Base-by-base conservation (phyloP, 2,113 vertebrate genomes). In the Monopterus albus region DNA sequence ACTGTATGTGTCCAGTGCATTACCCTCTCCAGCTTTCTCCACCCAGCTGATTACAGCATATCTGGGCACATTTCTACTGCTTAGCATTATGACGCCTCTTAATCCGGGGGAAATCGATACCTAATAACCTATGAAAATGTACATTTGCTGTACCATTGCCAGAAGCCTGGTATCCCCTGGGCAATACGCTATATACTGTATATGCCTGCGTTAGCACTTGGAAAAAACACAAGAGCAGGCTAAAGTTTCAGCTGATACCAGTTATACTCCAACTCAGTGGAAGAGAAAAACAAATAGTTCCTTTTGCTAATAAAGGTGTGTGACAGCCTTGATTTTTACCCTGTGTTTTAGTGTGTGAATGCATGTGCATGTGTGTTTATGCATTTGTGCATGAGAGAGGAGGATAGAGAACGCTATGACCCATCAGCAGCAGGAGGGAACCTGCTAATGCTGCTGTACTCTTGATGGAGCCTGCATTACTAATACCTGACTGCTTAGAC, bases 111-210 rank as follows among this genome's bases (percentile, higher is more conserved):
- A 70, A 89, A 87, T 89, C 82, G 66, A 89, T 89, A 62, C 25
- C 58, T 83, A 85, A 85, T 87, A 86, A 86, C 76, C 58, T 77
- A 80, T 73, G 78, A 79, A 90, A 89, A 87, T 84, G 75, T 89
- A 79, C 81, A 82, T 86, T 72, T 79, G 69, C 72, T 75, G 81
- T 79, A 69, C 71, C 68, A 50, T 40, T 40, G 59, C 79, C 79
- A 57, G 71, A 75, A 51, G 50, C 62, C 53, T 56, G 33, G n/a
- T 33, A 2, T 43, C 79, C 72, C 79, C 52, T 14, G 75, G 46
- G 82, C 18, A 13, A 64, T 18, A 13, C 6, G 33, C 39, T 80
- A 73, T 83, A 87, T 82, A n/a, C n/a, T n/a, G n/a, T n/a, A 86
- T 81, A 81, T 45, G 63, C 9, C 77, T 60, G 73, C 78, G 83